These are phyloP conservation scores for Hippopotamyrus pictus DNA, from an alignment of 2,797 vertebrate genomes.

Conservation along the genomic window DNA sequence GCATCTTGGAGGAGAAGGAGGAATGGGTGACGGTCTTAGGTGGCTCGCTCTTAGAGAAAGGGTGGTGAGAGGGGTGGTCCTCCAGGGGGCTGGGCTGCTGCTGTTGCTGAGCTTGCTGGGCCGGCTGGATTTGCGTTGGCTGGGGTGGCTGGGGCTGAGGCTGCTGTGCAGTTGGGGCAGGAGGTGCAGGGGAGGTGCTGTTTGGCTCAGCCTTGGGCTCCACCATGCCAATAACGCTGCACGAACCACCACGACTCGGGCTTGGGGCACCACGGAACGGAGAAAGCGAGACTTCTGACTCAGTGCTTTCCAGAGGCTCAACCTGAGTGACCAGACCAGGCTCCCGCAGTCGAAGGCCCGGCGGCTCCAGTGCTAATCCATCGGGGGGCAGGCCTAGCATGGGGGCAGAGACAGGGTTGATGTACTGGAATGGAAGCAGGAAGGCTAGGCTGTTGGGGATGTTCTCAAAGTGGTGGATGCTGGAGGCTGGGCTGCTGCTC, in stretches of 20 bases:
- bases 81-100: slow-evolving; percentile 1
- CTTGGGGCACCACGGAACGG: slow-evolving; percentile 84
- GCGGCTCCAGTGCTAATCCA: slow-evolving; percentile 84
- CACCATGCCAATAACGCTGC: slow-evolving; percentile 77
- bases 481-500: slow-evolving; percentile 88
- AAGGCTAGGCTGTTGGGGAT: slow-evolving; percentile 98
- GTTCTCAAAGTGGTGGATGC: slow-evolving; percentile 99
- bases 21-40: slow-evolving; percentile 66
- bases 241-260: slow-evolving; percentile 77
- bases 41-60: not conserved
- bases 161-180: slow-evolving; percentile 68
- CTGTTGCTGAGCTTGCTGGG: slow-evolving; percentile 46
- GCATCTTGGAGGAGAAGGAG: slow-evolving; percentile 94
- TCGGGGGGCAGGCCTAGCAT: slow-evolving; percentile 95
- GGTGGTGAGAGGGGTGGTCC: slow-evolving; percentile 17
- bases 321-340: slow-evolving; percentile 84
- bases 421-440: slow-evolving; percentile 95
- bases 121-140: slow-evolving; percentile 10
- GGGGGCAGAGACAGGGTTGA: slow-evolving; percentile 94
- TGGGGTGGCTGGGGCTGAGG: slow-evolving; percentile 54
- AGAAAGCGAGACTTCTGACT: slow-evolving; percentile 90
- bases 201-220: slow-evolving; percentile 93
- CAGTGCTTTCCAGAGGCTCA: slow-evolving; percentile 88
- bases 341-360: slow-evolving; percentile 81
- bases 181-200: slow-evolving; percentile 81